Conservation (phyloP, 1,140 invertebrate species). For the Hycleus phaleratus region DNA sequence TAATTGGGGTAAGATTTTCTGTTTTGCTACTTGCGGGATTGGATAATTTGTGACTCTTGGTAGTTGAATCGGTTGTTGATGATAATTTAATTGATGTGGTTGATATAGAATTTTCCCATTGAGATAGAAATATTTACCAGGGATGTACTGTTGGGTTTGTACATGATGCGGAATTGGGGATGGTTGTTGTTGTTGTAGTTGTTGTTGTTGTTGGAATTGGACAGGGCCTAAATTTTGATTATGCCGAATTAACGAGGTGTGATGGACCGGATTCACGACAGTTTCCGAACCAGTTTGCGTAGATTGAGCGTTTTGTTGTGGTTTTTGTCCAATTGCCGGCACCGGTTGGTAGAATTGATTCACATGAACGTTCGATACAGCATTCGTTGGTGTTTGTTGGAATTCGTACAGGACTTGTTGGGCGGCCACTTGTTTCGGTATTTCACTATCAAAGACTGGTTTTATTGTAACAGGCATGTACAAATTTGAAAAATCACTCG, state of each 20-base stretch:
- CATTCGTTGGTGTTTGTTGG: conserved; percentile 30
- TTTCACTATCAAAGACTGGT: conserved; percentile 20
- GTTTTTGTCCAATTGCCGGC: not conserved
- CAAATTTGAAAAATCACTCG: not conserved
- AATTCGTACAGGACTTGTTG: conserved; percentile 32
- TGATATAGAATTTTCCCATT: conserved; percentile 23
- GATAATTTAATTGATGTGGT: not conserved
- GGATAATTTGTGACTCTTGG: not conserved
- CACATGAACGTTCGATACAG: conserved; percentile 27
- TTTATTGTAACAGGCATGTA: conserved; percentile 1
- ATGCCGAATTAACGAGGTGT: conserved; percentile 21
- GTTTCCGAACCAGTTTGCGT: conserved; percentile 14
- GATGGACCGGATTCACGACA: conserved; percentile 24
- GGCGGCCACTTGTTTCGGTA: conserved; percentile 27
- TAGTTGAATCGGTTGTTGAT: not conserved
- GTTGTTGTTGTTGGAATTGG: conserved; percentile 8
- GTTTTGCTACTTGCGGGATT: not conserved
- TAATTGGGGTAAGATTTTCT: not conserved
- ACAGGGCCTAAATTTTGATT: conserved; percentile 16
- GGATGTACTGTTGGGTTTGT: conserved; percentile 18
- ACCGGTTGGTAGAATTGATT: conserved; percentile 25
- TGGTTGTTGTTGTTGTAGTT: conserved; percentile 7
- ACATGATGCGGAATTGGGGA: conserved; percentile 9
- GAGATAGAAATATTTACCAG: conserved; percentile 21
- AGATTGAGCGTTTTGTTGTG: not conserved